Evolutionary conservation across 2,888 invertebrate genomes (phyloP).

Genomic region (Drosophila subsilvestris): DNA sequence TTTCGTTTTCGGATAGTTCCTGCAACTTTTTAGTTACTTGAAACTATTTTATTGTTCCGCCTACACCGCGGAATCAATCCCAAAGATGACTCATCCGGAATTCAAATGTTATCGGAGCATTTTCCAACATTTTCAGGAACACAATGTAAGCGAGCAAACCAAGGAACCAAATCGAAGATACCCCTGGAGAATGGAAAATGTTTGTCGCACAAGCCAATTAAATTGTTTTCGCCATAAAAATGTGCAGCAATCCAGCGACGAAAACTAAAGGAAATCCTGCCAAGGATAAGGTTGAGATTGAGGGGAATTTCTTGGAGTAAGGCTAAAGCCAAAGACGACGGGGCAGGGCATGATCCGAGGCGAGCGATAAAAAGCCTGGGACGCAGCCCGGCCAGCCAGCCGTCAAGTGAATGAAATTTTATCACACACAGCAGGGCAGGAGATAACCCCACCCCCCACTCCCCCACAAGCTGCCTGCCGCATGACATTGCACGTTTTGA

Average conservation of each 20-base stretch:
- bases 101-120: conserved; percentile 60
- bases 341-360: conserved; percentile 51
- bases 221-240: conserved; percentile 73
- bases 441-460: background rate
- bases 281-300: conserved; percentile 1
- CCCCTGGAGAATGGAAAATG: conserved; percentile 15
- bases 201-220: conserved; percentile 68
- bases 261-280: background rate
- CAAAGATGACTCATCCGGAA: conserved; percentile 69
- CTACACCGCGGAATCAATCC: conserved; percentile 63
- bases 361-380: conserved; percentile 59
- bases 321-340: conserved; percentile 36
- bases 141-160: conserved; percentile 58
- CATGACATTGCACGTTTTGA: conserved; percentile 73
- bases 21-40: conserved; percentile 38
- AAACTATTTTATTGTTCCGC: conserved; percentile 42
- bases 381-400: no score
- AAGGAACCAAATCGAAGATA: conserved; percentile 21
- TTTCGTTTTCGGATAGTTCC: conserved; percentile 14
- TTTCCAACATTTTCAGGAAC: conserved; percentile 56
- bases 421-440: conserved; percentile 54
- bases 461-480: conserved; percentile 12
- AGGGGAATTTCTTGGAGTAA: conserved; percentile 4
- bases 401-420: conserved; percentile 65
- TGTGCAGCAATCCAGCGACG: conserved; percentile 52